Evolutionary conservation across 2,888 invertebrate genomes (phyloP), one percentile per base, ranked within the genome.

Genomic region (Leuctra nigra): DNA sequence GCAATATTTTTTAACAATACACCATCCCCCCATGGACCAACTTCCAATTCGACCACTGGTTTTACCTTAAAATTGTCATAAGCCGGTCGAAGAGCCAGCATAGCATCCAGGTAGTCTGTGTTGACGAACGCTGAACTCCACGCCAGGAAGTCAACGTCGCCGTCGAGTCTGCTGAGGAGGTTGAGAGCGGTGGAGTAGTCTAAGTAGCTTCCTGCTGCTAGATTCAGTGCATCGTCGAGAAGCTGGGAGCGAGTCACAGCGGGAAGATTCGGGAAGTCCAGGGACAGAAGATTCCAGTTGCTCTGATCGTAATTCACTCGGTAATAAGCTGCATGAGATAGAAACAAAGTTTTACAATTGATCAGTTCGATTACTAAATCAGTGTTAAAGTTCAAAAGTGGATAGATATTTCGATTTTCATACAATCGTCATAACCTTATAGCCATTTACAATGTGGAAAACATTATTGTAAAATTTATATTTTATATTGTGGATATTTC

Each of bases 211-310:
- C 86, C 83, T 13, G 86, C 74, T 0, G 91, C 92, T 54, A 91
- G 71, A 68, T 87, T 88, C 72, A 90, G 75, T 0, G 87, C 83
- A 69, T 97, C 96, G 65, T 95, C 92, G 3, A 97, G 76, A 29
- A 97, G 74, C 68, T 95, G 94, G 0, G 91, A 93, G 55, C 94
- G 76, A 67, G 92, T 92, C 24, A 86, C 81, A 0, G 85, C 79
- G 44, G 85, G 80, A 48, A 94, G 87, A 55, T 80, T 77, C 64
- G 75, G 73, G 64, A 80, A 87, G n/a, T 75, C 76, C 1, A 78
- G 74, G 0, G 79, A 82, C 0, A 91, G 75, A 65, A 84, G 68
- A 48, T 78, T 71, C 87, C 87, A 88, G 67, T 87, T 88, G 7
- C 70, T 69, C 13, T 68, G 66, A 64, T 87, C 87, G 66, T 88